phyloP scores from a whole-genome alignment of 2,888 invertebrate species.

The Helicoverpa assulta region DNA sequence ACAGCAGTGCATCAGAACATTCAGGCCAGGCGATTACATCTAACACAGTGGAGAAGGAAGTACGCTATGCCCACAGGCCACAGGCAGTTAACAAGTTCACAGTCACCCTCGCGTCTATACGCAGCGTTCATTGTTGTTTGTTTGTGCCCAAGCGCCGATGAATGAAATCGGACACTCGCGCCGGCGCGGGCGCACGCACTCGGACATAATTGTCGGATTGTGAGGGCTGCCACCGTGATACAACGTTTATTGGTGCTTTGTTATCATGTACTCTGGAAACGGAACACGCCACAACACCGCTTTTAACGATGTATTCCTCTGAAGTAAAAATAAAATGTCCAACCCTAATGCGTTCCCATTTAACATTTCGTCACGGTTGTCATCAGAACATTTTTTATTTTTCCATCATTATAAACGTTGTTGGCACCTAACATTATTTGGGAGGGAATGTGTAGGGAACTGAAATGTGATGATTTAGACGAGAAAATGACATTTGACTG shows the following conservation, averaged over 20 bases:
- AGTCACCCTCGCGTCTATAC: conserved; percentile 61
- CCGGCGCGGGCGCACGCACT: conserved; percentile 51
- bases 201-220: conserved; percentile 54
- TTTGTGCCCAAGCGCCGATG: conserved; percentile 66
- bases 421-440: conserved; percentile 51
- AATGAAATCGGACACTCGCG: conserved; percentile 76
- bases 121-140: conserved; percentile 61
- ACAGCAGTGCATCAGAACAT: conserved; percentile 1
- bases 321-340: conserved; percentile 28
- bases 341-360: conserved; percentile 51
- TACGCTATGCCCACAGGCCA: conserved; percentile 32
- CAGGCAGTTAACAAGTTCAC: conserved; percentile 60
- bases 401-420: conserved; percentile 46
- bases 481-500: conserved; percentile 42
- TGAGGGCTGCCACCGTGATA: conserved; percentile 58
- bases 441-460: conserved; percentile 35
- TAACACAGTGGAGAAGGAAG: conserved; percentile 34
- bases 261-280: conserved; percentile 48
- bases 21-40: conserved; percentile 8
- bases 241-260: conserved; percentile 62
- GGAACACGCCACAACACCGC: conserved; percentile 26
- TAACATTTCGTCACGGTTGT: conserved; percentile 55
- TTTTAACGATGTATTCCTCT: conserved; percentile 18
- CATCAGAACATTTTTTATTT: conserved; percentile 51
- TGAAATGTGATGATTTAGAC: conserved; percentile 41